Evolutionary conservation across 2,113 vertebrate genomes (phyloP).

Genomic region (Ailurus styani): DNA sequence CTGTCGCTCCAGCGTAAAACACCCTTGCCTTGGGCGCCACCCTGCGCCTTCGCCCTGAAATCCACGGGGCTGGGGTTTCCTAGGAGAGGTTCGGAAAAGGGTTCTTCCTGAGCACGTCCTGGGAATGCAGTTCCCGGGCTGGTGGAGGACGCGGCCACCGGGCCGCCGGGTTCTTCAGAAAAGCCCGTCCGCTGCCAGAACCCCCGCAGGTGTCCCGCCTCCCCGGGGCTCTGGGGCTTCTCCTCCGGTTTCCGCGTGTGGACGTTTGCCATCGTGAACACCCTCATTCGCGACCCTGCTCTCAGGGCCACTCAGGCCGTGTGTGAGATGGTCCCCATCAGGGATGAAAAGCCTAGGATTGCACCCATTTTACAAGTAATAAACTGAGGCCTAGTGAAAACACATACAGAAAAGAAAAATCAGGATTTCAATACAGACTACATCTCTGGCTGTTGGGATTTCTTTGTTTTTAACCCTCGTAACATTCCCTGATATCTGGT

Average conservation of each 20-base stretch:
- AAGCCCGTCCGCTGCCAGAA: neutral
- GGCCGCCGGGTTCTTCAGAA: too few relatives aligned
- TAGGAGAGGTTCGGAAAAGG: neutral
- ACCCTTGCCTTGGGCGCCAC: neutral
- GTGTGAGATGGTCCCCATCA: neutral
- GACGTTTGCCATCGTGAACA: neutral
- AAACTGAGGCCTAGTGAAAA: neutral
- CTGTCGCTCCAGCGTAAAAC: neutral
- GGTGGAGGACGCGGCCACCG: fast-evolving
- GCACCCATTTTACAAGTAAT: neutral
- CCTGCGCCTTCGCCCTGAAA: neutral
- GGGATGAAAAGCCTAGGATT: neutral
- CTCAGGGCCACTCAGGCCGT: neutral
- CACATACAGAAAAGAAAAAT: neutral
- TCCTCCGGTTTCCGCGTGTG: neutral
- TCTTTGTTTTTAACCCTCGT: fast-evolving
- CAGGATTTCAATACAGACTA: neutral
- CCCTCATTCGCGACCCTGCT: neutral
- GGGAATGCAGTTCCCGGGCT: neutral
- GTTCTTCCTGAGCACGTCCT: neutral
- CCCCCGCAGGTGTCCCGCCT: neutral
- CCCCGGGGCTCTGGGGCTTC: neutral
- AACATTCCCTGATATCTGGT: neutral
- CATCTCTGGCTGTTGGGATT: neutral
- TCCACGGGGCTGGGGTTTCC: neutral